Conservation (phyloP, 2,888 invertebrate genomes). For the Anoplius nigerrimus region DNA sequence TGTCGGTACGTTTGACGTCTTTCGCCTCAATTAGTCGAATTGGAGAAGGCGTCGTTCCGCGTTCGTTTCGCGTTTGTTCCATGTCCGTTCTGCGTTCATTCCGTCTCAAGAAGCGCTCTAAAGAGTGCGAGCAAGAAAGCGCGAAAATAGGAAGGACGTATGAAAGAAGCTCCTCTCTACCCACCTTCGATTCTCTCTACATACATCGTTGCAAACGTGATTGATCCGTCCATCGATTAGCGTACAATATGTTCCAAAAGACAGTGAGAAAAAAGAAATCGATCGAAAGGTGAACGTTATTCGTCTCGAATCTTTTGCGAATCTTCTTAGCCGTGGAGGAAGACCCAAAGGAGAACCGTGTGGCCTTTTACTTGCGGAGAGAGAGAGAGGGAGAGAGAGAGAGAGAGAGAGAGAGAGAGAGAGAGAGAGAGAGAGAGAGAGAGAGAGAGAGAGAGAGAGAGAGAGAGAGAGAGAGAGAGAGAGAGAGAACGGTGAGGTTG, state of each 20-base stretch:
- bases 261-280: not conserved
- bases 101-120: no score
- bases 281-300: no score
- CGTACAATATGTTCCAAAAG: not conserved
- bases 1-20: no score
- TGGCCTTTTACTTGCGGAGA: not conserved
- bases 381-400: not conserved
- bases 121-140: not conserved
- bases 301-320: no score
- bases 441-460: not conserved
- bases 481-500: constrained; percentile 6
- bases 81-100: no score
- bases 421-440: not conserved
- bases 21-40: no score
- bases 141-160: not conserved
- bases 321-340: no score
- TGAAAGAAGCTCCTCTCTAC: not conserved
- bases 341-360: not conserved
- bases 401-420: not conserved
- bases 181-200: no score
- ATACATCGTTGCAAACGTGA: no score
- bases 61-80: no score
- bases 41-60: no score
- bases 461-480: not conserved
- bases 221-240: not conserved